These are phyloP conservation scores for Strix uralensis DNA, from an alignment of 2,113 vertebrate genomes.

Conservation along the genomic window DNA sequence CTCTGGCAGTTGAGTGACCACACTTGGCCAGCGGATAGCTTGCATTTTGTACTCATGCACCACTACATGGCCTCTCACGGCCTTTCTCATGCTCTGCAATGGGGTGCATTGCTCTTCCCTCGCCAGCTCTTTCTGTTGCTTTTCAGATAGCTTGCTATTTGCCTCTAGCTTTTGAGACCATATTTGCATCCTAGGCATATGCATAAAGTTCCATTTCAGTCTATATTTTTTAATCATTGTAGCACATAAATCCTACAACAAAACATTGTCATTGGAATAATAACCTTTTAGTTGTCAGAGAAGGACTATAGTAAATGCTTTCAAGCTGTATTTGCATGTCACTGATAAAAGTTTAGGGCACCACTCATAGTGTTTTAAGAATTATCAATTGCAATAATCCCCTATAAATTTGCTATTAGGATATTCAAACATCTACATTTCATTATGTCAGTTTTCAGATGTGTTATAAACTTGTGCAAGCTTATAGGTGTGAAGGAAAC, in stretches of 20 bases:
- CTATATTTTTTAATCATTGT: not conserved
- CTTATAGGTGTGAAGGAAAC: not conserved
- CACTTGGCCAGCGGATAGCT: not conserved
- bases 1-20: not conserved
- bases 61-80: not conserved
- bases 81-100: not conserved
- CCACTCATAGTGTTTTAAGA: not conserved
- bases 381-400: not conserved
- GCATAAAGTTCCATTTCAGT: not conserved
- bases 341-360: not conserved
- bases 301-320: not conserved
- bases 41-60: not conserved
- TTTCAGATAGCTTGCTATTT: not conserved
- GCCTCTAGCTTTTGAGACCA: not conserved
- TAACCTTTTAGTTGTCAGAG: not conserved
- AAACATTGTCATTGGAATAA: not conserved
- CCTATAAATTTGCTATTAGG: not conserved
- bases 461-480: not conserved
- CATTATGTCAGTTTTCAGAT: not conserved
- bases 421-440: not conserved
- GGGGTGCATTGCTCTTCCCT: not conserved
- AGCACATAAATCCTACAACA: not conserved
- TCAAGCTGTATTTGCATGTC: not conserved
- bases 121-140: not conserved
- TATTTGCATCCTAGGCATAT: not conserved